phyloP scores from a whole-genome alignment of 1,140 invertebrate genomes.

The Leptestheria dahalacensis region DNA sequence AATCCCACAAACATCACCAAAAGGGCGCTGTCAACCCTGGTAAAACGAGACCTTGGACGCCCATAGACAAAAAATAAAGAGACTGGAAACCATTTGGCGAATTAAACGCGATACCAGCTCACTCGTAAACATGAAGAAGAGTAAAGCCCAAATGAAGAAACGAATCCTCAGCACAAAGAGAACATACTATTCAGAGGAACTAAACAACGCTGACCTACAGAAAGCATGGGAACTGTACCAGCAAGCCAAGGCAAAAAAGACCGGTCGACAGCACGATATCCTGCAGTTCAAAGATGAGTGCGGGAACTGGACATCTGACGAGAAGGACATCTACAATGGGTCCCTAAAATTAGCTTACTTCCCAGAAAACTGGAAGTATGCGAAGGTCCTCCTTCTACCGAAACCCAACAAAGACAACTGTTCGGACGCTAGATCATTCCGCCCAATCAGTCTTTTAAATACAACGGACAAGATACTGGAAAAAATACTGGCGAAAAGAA shows the following conservation, averaged over 20 bases:
- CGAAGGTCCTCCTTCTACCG: constrained; percentile 1
- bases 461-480: background rate
- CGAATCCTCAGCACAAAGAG: background rate
- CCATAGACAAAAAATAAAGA: background rate
- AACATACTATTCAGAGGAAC: background rate
- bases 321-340: background rate
- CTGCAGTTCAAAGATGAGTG: background rate
- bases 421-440: background rate
- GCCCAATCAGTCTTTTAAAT: background rate
- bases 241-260: background rate
- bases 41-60: background rate
- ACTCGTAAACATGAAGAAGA: background rate
- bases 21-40: background rate
- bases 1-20: background rate
- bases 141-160: background rate
- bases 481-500: constrained; percentile 2
- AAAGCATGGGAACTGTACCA: background rate
- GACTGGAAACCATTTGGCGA: background rate
- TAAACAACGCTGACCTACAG: background rate
- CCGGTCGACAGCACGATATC: background rate
- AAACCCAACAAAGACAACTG: background rate
- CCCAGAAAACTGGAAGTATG: background rate
- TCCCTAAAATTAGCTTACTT: constrained; percentile 1
- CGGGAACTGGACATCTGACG: background rate
- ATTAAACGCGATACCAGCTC: background rate